Evolutionary conservation across 2,797 vertebrate genomes (phyloP).

Genomic region (Enteromius viviparus): DNA sequence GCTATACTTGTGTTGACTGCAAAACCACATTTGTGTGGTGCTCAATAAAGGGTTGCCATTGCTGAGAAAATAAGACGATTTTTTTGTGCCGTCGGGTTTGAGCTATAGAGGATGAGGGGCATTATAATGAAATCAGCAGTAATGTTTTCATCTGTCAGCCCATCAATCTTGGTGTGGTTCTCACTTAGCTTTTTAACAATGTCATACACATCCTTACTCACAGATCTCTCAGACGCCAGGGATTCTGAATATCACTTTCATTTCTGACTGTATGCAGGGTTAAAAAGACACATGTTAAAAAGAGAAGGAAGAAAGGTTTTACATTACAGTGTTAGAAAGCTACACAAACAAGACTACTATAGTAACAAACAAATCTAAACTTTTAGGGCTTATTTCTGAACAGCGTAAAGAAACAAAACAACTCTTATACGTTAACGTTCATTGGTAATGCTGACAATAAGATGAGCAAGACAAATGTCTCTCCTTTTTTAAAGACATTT

Average conservation of each 20-base stretch:
- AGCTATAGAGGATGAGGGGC: conserved; percentile 30
- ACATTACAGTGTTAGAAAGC: neutral
- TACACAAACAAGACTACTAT: neutral
- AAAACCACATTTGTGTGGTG: neutral
- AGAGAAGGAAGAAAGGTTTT: neutral
- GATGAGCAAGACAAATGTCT: neutral
- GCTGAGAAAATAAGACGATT: neutral
- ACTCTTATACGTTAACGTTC: neutral
- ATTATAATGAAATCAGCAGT: conserved; percentile 44
- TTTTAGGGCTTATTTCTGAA: neutral
- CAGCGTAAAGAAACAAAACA: neutral
- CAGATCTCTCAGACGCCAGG: neutral
- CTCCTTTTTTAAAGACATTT: neutral
- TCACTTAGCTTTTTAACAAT: neutral
- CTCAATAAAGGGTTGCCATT: neutral
- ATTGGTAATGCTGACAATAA: neutral
- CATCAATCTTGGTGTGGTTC: conserved; percentile 18
- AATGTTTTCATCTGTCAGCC: conserved; percentile 46
- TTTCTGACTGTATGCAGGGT: neutral
- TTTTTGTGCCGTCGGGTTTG: neutral
- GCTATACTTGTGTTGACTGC: neutral
- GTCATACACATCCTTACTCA: neutral
- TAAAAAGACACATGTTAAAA: too few species aligned
- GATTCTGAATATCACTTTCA: neutral
- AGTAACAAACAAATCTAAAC: neutral